Percentiles rank a stretch among this genome's conserved stretches.
These are phyloP conservation scores for Myotis lucifugus DNA, from an alignment of 2,113 vertebrate genomes.

Conservation along the genomic window DNA sequence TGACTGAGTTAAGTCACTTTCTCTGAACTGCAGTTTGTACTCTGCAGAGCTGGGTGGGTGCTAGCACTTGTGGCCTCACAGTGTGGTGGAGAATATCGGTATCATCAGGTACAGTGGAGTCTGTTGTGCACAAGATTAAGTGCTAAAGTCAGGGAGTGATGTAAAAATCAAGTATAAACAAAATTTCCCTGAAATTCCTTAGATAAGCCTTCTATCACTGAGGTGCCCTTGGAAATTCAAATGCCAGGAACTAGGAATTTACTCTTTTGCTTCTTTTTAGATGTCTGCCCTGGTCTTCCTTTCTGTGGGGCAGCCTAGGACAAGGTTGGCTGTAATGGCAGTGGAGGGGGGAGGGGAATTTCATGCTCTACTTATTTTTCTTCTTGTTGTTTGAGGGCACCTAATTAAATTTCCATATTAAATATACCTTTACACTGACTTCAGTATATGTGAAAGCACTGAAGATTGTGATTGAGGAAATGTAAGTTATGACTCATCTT, in stretches of 20 bases:
- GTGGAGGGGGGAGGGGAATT: neutral
- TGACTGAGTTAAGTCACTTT: neutral
- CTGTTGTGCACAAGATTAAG: neutral
- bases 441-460: neutral
- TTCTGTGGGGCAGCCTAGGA: neutral
- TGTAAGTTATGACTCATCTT: slow-evolving; percentile 3
- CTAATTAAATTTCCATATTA: neutral
- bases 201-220: neutral
- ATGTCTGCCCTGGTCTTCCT: neutral
- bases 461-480: neutral
- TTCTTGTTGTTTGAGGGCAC: neutral
- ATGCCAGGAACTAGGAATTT: neutral
- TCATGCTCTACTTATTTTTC: neutral
- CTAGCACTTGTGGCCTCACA: neutral
- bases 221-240: neutral
- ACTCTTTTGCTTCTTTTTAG: neutral
- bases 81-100: neutral
- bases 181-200: neutral
- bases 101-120: neutral
- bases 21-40: neutral
- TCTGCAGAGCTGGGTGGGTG: neutral
- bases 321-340: neutral
- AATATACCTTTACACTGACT: neutral
- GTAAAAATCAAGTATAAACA: neutral
- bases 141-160: neutral